Percentiles rank a stretch among this genome's conserved stretches.
Evolutionary conservation across 2,888 invertebrate species (phyloP).

Genomic region (Theodoxus fluviatilis): DNA sequence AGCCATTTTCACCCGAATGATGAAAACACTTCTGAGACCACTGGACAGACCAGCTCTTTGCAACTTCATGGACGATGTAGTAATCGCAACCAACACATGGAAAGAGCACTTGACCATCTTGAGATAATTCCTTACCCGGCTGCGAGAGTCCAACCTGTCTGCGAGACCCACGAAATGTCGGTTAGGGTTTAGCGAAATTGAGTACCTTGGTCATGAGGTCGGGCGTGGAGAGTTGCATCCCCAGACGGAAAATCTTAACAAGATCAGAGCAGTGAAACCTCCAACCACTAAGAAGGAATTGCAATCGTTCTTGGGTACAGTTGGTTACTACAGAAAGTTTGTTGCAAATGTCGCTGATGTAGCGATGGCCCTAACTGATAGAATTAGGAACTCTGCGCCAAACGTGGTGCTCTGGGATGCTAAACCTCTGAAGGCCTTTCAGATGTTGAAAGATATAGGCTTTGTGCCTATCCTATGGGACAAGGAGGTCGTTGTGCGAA

Average conservation of each 20-base stretch:
- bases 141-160: background rate
- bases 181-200: background rate
- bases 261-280: background rate
- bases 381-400: background rate
- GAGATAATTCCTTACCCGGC: background rate
- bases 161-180: background rate
- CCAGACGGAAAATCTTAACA: background rate
- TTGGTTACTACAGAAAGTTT: background rate
- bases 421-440: too few species aligned
- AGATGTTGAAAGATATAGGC: too few species aligned
- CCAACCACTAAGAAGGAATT: background rate
- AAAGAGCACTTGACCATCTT: background rate
- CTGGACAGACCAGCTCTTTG: too few species aligned
- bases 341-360: background rate
- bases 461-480: too few species aligned
- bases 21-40: background rate
- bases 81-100: background rate
- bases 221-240: background rate
- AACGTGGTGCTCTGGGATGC: too few species aligned
- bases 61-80: background rate
- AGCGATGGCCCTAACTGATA: background rate
- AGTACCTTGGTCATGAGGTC: background rate
- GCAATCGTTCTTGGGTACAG: background rate
- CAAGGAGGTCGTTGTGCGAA: background rate
- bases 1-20: background rate